Conservation (phyloP, 2,888 invertebrate genomes). For the Platycheirus rosarum region DNA sequence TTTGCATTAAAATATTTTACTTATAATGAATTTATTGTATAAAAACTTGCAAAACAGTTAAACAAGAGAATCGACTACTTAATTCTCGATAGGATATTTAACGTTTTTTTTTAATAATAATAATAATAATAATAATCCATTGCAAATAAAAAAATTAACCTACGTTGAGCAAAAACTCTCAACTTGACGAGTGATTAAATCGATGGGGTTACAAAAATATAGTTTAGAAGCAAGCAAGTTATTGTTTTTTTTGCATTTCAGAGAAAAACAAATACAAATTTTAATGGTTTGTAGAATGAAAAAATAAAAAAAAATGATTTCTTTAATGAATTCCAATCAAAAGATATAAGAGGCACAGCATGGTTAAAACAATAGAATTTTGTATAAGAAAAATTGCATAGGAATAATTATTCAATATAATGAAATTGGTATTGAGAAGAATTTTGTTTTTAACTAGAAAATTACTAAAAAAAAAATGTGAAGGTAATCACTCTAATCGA, state of each 20-base stretch:
- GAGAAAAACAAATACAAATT: constrained; percentile 9
- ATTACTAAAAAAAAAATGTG: too few species aligned
- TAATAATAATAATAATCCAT: constrained; percentile 21
- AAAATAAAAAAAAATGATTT: not conserved
- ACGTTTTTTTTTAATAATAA: constrained; percentile 11
- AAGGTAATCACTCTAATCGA: too few species aligned
- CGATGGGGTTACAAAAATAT: constrained; percentile 26
- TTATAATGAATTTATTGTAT: constrained; percentile 30
- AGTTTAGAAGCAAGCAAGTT: constrained; percentile 29
- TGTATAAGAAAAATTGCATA: too few species aligned
- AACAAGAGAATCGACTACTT: constrained; percentile 41
- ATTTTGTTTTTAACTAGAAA: too few species aligned
- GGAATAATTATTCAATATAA: too few species aligned
- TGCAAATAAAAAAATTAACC: constrained; percentile 43
- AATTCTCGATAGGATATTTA: constrained; percentile 30
- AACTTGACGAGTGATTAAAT: constrained; percentile 61
- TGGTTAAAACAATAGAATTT: too few species aligned
- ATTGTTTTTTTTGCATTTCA: constrained; percentile 29
- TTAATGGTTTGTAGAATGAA: constrained; percentile 51
- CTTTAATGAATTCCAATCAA: not conserved
- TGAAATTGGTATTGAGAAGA: too few species aligned
- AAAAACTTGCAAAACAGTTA: constrained; percentile 68
- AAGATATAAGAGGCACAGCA: constrained; percentile 30
- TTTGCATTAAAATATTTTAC: constrained; percentile 34
- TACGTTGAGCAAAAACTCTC: constrained; percentile 64